Base-by-base conservation (phyloP, 2,113 vertebrate species). In the Campylomormyrus numenius region DNA sequence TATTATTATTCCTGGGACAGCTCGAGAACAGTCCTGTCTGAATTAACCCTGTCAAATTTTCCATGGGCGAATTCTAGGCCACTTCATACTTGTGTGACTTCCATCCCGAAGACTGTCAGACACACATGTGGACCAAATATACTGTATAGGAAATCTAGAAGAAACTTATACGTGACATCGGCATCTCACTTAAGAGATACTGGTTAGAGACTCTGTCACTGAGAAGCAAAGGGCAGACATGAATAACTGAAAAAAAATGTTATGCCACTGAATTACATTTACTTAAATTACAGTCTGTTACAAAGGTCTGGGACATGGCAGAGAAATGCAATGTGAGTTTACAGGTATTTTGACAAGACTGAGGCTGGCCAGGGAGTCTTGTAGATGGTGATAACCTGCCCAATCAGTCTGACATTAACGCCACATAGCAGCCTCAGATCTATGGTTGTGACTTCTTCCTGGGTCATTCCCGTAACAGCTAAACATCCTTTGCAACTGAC, bases 321-420 rank as follows among this genome's bases (percentile, higher is more conserved):
- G 42, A 83, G 42, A 83, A 83, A 19, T 19, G 39, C 19, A 19
- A 35, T 17, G 5, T 74, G 74, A 89, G 70, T 24, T 70, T 27
- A 45, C 74, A 52, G 31, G 39, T 53, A n/a, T 35, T 85, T 17
- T 19, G 31, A 62, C 52, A 53, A 15, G 49, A n/a, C 27, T 42
- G 24, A 27, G 88, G 13, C 46, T 21, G 48, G 2, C n/a, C 88
- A 24, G 24, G 15, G 5, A 35, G 53, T 1, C 88, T 8, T 66
- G 87, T 66, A 58, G 5, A 45, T 24, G 21, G n/a, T 58, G 46
- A 77, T 56, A 24, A 52, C 48, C 17, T 49, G 31, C 21, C 31
- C 48, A 48, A 45, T 88, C 87, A 88, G 87, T n/a, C 10, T 62
- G 21, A 89, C 77, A 66, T 58, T 85, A 85, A 84, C n/a, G n/a